Evolutionary conservation across 2,888 invertebrate genomes (phyloP), one percentile per base, ranked within the genome.

Genomic region (Ormyrus thymus): DNA sequence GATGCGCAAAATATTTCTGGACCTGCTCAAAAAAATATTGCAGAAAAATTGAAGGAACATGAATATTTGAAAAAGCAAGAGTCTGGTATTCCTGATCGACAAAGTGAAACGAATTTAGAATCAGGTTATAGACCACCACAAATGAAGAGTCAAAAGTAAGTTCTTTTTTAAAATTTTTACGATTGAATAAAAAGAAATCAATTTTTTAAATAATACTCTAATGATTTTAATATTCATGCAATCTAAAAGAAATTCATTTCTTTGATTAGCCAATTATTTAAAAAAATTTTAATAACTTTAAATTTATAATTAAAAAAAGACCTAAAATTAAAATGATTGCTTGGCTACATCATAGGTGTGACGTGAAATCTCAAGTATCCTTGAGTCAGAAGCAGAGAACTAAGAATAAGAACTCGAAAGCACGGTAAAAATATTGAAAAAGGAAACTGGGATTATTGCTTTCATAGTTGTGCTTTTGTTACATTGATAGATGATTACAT

Each of bases 1-100:
- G 93, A 95, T 84, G 90, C 90, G 48, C 77, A 84, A 50, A 72
- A 53, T 53, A 1, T 64, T 62, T 8, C 74, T 45, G 51, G 43
- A 56, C 7, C 56, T 29, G 43, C 9, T 43, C 29, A 0, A 9
- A 73, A 64, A 56, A n/a, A 75, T 53, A 79, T 79, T 53, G 51
- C 64, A 43, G 56, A 56, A 73, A 64, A 45, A 7, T 46, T 81
- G 10, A 76, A 64, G 46, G 9, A 29, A 29, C 15, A 74, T 59
- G 74, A 70, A 59, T 58, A 13, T 51, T 62, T 64, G 5, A 81
- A 79, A 45, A 65, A 55, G 15, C 71, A 74, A 58, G 61, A 75
- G n/a, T 13, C 1, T 45, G n/a, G 48, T 5, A 10, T n/a, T 5
- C 6, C n/a, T 50, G 58, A 50, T 51, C 58, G 51, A 64, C 69